These are phyloP conservation scores for Piscicola geometra DNA, from an alignment of 2,888 invertebrate species.

Conservation along the genomic window DNA sequence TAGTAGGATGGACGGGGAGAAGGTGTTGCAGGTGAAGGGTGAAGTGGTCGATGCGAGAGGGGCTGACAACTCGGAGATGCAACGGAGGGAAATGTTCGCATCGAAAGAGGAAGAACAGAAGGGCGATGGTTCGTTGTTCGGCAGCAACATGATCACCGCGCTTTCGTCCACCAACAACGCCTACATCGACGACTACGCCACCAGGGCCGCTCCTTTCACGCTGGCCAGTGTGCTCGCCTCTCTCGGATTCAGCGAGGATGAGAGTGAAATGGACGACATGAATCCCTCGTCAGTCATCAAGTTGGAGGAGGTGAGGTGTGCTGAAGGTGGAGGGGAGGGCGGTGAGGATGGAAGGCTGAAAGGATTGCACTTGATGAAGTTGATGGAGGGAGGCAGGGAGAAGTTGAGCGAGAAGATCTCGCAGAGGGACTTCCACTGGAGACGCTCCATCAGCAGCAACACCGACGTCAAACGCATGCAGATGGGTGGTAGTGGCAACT, in stretches of 20 bases:
- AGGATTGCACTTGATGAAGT: conserved; percentile 14
- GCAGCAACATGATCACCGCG: conserved; percentile 24
- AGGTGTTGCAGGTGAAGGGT: conserved; percentile 35
- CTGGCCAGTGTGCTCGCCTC: conserved; percentile 84
- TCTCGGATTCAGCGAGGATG: conserved; percentile 64
- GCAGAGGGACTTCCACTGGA: conserved; percentile 31
- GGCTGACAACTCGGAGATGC: conserved; percentile 33
- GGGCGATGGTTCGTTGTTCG: conserved; percentile 26
- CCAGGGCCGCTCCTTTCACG: conserved; percentile 63
- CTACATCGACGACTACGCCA: conserved; percentile 52
- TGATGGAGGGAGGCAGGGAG: conserved; percentile 26
- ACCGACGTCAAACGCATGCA: not conserved
- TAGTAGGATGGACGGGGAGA: not conserved
- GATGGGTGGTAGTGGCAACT: not conserved
- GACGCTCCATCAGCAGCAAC: conserved; percentile 22
- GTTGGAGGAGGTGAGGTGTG: not conserved
- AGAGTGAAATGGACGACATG: conserved; percentile 36
- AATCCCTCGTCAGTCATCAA: conserved; percentile 1
- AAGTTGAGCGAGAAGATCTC: conserved; percentile 31
- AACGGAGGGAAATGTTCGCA: conserved; percentile 7
- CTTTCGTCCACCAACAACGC: conserved; percentile 43
- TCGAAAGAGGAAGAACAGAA: conserved; percentile 27
- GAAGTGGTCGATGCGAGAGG: conserved; percentile 10
- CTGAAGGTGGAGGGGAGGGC: not conserved
- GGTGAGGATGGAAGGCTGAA: conserved; percentile 15